These are phyloP conservation scores for Tetrapedia diversipes DNA, from an alignment of 2,888 invertebrate species.

Conservation along the genomic window DNA sequence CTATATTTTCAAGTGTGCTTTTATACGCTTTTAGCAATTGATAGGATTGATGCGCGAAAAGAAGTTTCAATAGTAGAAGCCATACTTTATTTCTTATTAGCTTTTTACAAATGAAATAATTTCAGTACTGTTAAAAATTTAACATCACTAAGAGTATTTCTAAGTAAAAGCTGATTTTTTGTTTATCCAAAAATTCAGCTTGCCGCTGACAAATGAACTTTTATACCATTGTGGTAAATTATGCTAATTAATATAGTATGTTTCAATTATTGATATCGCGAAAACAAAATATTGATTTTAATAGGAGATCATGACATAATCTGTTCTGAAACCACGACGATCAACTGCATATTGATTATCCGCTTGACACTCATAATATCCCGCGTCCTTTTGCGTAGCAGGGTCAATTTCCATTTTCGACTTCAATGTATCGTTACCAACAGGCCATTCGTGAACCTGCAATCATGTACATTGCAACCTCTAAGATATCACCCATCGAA, in stretches of 20 bases:
- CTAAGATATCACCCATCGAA: background rate
- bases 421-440: constrained; percentile 87
- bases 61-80: background rate
- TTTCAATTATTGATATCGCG: background rate
- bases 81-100: background rate
- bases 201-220: background rate
- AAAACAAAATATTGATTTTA: constrained; percentile 64
- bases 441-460: constrained; percentile 87
- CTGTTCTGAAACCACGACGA: constrained; percentile 87
- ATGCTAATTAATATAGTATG: background rate
- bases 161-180: background rate
- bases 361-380: constrained; percentile 89
- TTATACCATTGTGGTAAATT: background rate
- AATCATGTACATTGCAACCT: background rate
- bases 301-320: constrained; percentile 85
- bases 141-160: background rate
- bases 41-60: background rate
- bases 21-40: constrained; percentile 39
- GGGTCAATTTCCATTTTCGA: constrained; percentile 91
- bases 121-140: constrained; percentile 12
- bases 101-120: background rate
- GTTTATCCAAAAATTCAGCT: background rate
- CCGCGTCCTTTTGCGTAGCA: constrained; percentile 89
- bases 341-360: constrained; percentile 89
- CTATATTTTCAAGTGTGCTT: constrained; percentile 64